Conservation (phyloP, 2,888 invertebrate species). For the Leucania comma region DNA sequence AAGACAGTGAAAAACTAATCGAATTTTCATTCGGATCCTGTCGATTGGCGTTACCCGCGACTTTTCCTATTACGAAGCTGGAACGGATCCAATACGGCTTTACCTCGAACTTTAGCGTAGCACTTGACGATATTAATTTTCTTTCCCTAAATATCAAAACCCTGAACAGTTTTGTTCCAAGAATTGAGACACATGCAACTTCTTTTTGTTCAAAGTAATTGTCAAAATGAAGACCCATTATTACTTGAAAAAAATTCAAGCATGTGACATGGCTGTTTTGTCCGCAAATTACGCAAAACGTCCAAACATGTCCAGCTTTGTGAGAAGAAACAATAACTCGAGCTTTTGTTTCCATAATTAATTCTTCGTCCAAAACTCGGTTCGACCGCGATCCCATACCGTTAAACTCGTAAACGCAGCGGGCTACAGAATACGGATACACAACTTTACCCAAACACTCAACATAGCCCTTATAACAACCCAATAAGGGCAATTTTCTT, state of each 20-base stretch:
- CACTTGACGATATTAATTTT: constrained; percentile 61
- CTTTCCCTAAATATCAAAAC: constrained; percentile 36
- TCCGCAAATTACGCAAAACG: constrained; percentile 87
- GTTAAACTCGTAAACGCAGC: constrained; percentile 87
- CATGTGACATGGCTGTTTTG: constrained; percentile 78
- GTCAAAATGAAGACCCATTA: constrained; percentile 44
- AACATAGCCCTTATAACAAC: constrained; percentile 55
- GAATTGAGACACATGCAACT: constrained; percentile 49
- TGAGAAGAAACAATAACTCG: constrained; percentile 84
- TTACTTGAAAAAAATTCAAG: constrained; percentile 55
- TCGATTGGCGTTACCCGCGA: constrained; percentile 62
- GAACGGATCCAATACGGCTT: constrained; percentile 69
- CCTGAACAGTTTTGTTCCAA: constrained; percentile 11
- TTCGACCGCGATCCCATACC: constrained; percentile 84
- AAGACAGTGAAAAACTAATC: constrained; percentile 57
- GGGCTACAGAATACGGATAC: constrained; percentile 72
- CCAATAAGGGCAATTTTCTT: constrained; percentile 59
- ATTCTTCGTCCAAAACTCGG: constrained; percentile 81
- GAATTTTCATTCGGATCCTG: constrained; percentile 65
- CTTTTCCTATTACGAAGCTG: constrained; percentile 73
- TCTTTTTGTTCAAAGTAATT: constrained; percentile 38
- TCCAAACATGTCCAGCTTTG: constrained; percentile 84
- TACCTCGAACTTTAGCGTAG: constrained; percentile 64
- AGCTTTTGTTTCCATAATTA: constrained; percentile 88
- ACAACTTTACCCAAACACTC: constrained; percentile 51